A percentile compares a stretch with the other conserved stretches of the same genome.
These are phyloP conservation scores for Zoanthus sansibaricus DNA, from an alignment of 92 coral and sea anemone species.

Conservation along the genomic window DNA sequence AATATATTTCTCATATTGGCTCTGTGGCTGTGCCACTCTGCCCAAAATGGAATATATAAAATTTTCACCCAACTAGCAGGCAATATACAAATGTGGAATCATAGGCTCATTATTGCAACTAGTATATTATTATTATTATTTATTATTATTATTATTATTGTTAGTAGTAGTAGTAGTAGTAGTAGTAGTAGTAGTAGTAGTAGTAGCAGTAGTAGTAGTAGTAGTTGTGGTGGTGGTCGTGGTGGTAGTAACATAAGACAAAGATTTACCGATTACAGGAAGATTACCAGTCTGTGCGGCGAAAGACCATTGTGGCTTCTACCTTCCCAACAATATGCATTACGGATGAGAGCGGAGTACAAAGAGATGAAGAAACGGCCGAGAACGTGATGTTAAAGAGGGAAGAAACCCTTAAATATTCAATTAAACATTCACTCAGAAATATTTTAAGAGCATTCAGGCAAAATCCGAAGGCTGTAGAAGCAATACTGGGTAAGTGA, in stretches of 20 bases:
- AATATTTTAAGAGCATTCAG: conserved; percentile 79
- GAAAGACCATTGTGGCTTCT: background rate
- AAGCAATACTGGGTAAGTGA: conserved; percentile 72
- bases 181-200: no score
- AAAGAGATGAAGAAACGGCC: conserved; percentile 3
- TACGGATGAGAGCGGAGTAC: background rate
- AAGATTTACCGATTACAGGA: background rate
- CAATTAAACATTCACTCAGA: conserved; percentile 70
- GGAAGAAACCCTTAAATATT: background rate
- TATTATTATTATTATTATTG: no score
- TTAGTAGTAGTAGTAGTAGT: no score
- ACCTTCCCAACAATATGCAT: background rate
- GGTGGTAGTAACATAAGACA: background rate
- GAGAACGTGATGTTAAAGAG: conserved; percentile 41
- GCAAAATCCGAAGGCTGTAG: conserved; percentile 86
- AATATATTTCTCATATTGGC: no score
- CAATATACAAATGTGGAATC: no score
- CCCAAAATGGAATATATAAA: no score
- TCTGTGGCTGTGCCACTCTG: no score
- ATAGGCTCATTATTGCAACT: no score
- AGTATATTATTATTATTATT: no score
- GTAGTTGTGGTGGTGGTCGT: no score
- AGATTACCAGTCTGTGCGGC: background rate
- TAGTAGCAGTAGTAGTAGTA: no score
- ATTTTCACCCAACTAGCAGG: no score